Evolutionary conservation across 2,888 invertebrate species (phyloP), one percentile per base, ranked within the genome.

Genomic region (Chelonus formosanus): DNA sequence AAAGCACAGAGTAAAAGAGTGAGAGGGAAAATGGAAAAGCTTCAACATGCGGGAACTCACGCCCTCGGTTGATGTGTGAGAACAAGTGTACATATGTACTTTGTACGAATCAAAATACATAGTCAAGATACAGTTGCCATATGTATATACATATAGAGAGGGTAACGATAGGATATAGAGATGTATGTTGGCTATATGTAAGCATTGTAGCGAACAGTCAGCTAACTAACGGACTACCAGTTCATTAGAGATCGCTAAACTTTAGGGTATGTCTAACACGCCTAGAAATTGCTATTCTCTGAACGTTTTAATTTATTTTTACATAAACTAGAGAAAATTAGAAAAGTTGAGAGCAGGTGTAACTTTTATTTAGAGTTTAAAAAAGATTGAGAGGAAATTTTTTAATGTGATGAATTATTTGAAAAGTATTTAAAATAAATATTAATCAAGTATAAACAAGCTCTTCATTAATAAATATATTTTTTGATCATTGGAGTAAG

Each of bases 171-270:
- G 34, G 32, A 47, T 8, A 44, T 32, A 45, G 44, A 57, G 44
- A 45, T 45, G 47, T 57, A 32, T 45, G 44, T 48, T 53, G 32
- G 50, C 31, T 53, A 52, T 44, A 61, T 32, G 53, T 59, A 36
- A 36, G 35, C 20, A 47, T 48, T 44, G 58, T 58, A 65, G 60
- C 54, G 65, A 65, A 54, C 55, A 66, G 61, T 20, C 20, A 20
- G 70, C 73, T 75, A 76, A 78, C 77, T 77, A 77, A 77, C 77
- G 73, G 73, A 71, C 76, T 73, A 73, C 74, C 75, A 75, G 77
- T 78, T 78, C 78, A 78, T 78, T 78, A 78, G 78, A 78, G 78
- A 76, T 78, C 72, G 70, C 78, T 75, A 78, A 77, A 77, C 74
- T 77, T 76, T 74, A 70, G 75, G 78, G 76, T 35, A 44, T 62